phyloP scores from a whole-genome alignment of 2,888 invertebrate species.

The Nephrotoma guestfalica region DNA sequence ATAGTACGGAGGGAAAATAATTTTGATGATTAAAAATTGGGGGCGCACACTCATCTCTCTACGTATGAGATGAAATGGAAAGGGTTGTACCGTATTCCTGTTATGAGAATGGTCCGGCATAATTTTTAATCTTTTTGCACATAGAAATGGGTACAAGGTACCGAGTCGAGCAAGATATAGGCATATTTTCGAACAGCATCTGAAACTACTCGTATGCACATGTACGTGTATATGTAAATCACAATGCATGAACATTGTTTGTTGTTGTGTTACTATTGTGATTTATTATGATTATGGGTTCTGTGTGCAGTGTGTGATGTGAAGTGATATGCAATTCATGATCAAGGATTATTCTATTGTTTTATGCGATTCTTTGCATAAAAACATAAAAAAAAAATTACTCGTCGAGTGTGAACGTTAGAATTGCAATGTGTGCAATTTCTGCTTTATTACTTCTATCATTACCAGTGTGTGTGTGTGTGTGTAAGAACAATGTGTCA shows the following conservation, averaged over 20 bases:
- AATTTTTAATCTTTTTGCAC: not conserved
- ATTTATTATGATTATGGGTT: not conserved
- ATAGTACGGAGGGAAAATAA: not conserved
- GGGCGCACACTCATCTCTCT: not conserved
- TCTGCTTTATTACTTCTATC: not conserved
- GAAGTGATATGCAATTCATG: slow-evolving; percentile 4
- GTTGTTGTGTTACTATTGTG: not conserved
- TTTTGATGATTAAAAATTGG: not conserved
- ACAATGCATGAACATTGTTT: not conserved
- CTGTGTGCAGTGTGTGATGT: not conserved
- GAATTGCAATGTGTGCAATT: not conserved
- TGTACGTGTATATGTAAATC: not conserved
- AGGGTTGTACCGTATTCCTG: not conserved
- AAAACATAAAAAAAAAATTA: not conserved
- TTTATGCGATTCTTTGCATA: not conserved
- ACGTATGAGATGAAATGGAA: not conserved
- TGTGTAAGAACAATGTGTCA: not conserved
- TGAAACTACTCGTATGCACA: not conserved
- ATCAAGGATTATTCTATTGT: slow-evolving; percentile 1
- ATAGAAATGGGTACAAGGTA: not conserved
- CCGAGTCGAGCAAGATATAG: not conserved
- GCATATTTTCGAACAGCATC: not conserved
- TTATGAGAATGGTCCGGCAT: not conserved
- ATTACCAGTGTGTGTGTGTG: not conserved
- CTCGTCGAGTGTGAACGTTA: not conserved